A percentile compares a stretch with the other conserved stretches of the same genome.
Conservation (phyloP, 1,140 invertebrate species). For the Formica selysi region DNA sequence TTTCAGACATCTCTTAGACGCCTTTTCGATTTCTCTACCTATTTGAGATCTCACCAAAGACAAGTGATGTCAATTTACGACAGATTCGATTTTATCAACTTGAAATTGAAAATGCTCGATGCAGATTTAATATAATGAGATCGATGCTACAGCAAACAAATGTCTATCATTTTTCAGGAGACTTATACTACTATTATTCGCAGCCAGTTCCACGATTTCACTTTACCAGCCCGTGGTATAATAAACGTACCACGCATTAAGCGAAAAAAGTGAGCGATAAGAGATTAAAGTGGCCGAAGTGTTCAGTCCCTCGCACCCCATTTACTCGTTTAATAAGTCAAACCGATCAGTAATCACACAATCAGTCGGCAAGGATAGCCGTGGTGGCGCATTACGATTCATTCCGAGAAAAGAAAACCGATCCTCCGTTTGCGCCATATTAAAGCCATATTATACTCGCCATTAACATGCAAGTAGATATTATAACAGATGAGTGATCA, state of each 20-base stretch:
- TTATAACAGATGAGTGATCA: conserved; percentile 66
- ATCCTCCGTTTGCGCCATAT: conserved; percentile 51
- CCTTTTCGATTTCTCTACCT: background rate
- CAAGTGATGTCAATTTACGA: conserved; percentile 31
- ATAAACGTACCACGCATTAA: conserved; percentile 81
- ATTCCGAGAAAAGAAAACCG: conserved; percentile 31
- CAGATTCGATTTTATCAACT: conserved; percentile 16
- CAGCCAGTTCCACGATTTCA: conserved; percentile 86
- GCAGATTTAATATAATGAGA: conserved; percentile 29
- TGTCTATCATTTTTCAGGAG: conserved; percentile 77
- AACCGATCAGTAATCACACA: conserved; percentile 62
- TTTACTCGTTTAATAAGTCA: conserved; percentile 66
- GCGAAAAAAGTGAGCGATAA: conserved; percentile 80
- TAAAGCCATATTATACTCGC: conserved; percentile 53
- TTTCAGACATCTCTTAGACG: conserved; percentile 17
- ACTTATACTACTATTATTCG: conserved; percentile 86
- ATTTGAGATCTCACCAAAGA: conserved; percentile 24
- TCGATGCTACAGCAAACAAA: conserved; percentile 66
- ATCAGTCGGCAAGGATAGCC: conserved; percentile 24
- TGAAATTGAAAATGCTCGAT: conserved; percentile 11
- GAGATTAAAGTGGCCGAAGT: conserved; percentile 72
- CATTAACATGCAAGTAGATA: conserved; percentile 72
- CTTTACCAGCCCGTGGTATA: conserved; percentile 86
- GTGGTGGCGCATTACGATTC: conserved; percentile 50
- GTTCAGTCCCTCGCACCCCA: conserved; percentile 63